Evolutionary conservation across 2,888 invertebrate species (phyloP).

Genomic region (Alloscopus bannaensis): DNA sequence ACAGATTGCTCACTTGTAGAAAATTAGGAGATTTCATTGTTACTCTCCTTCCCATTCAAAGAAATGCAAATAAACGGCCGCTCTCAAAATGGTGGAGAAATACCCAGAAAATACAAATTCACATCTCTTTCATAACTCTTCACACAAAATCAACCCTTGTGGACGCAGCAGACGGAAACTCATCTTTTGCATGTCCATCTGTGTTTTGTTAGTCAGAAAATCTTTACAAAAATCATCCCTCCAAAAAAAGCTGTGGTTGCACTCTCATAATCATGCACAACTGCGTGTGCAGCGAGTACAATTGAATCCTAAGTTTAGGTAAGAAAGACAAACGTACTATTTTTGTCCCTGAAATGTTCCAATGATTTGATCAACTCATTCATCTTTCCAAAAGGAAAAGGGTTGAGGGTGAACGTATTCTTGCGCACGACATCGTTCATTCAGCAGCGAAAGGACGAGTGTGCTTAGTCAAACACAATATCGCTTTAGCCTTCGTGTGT

Average conservation of each 20-base stretch:
- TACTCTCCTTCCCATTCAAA: constrained; percentile 4
- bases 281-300: too few relatives aligned
- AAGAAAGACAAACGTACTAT: constrained; percentile 31
- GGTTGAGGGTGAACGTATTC: constrained; percentile 36
- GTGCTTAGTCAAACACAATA: background rate
- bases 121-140: background rate
- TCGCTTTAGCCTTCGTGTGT: constrained; percentile 51
- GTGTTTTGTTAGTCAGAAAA: background rate
- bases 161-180: background rate
- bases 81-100: too few relatives aligned
- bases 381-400: constrained; percentile 38
- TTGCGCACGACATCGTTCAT: background rate
- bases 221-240: too few relatives aligned
- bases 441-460: background rate
- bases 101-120: too few relatives aligned
- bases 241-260: too few relatives aligned
- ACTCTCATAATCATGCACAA: too few relatives aligned
- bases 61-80: constrained; percentile 21
- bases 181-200: constrained; percentile 3
- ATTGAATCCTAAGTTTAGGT: too few relatives aligned
- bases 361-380: constrained; percentile 35
- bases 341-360: constrained; percentile 44
- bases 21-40: constrained; percentile 48
- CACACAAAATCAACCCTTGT: background rate
- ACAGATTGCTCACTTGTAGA: constrained; percentile 53